Conservation (phyloP, 2,888 invertebrate species). For the Melanostoma mellinum region DNA sequence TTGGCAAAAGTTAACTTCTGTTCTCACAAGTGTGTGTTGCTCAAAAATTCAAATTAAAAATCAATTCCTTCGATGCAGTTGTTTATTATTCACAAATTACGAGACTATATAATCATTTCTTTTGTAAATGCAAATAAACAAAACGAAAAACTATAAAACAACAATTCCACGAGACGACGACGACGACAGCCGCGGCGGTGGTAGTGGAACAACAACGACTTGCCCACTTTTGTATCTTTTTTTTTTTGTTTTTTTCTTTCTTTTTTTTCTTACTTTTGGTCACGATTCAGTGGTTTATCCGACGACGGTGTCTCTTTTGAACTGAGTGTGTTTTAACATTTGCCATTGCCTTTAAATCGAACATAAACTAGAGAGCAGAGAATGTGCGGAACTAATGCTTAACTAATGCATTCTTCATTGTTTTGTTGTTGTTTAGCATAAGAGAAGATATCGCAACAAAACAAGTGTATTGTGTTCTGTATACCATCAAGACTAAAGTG, state of each 20-base stretch:
- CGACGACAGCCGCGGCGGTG: slow-evolving; percentile 20
- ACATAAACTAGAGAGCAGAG: slow-evolving; percentile 23
- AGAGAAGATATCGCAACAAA: slow-evolving; percentile 25
- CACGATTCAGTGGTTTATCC: slow-evolving; percentile 42
- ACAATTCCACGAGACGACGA: slow-evolving; percentile 46
- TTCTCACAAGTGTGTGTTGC: slow-evolving; percentile 10
- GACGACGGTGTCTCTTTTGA: slow-evolving; percentile 57
- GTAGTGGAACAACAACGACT: slow-evolving; percentile 42
- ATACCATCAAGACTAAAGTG: no score
- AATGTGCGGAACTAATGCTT: slow-evolving; percentile 23
- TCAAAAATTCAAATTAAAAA: slow-evolving; percentile 5
- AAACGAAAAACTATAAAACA: slow-evolving; percentile 21
- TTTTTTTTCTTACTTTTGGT: slow-evolving; percentile 9
- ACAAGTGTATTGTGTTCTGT: slow-evolving; percentile 13
- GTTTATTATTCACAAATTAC: background rate
- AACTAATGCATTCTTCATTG: slow-evolving; percentile 30
- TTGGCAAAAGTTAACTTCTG: slow-evolving; percentile 59
- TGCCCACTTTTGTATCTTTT: slow-evolving; percentile 25
- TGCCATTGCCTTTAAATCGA: slow-evolving; percentile 63
- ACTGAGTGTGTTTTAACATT: slow-evolving; percentile 62
- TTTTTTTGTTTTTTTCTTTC: slow-evolving; percentile 16
- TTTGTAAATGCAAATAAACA: background rate
- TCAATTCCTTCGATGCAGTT: slow-evolving; percentile 39
- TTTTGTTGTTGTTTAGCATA: background rate
- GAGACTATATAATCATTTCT: background rate